These are phyloP conservation scores for Taenioides sp. DNA, from an alignment of 2,797 vertebrate genomes.

Conservation along the genomic window DNA sequence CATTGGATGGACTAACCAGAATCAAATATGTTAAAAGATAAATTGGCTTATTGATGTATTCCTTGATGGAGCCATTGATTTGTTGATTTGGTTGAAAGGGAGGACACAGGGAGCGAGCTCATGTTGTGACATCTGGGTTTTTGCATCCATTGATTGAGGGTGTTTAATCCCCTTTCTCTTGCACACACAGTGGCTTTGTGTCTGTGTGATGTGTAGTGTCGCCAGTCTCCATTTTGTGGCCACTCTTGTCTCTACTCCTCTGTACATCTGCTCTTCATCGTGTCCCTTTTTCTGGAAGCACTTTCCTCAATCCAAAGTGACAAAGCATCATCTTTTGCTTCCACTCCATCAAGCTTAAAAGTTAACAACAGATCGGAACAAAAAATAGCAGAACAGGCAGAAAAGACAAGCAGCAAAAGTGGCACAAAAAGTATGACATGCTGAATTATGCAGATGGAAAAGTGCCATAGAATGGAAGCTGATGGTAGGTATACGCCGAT, in stretches of 20 bases:
- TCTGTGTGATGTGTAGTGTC: constrained; percentile 53
- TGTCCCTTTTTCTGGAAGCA: constrained; percentile 41
- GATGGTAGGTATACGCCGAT: constrained; percentile 53
- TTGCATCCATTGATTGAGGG: constrained; percentile 58
- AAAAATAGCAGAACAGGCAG: constrained; percentile 58
- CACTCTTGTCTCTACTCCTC: constrained; percentile 49
- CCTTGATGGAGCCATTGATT: constrained; percentile 26
- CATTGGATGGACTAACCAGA: not conserved
- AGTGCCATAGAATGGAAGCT: constrained; percentile 56
- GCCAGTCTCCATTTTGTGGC: constrained; percentile 76
- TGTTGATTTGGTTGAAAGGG: constrained; percentile 22
- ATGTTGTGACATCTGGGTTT: constrained; percentile 48
- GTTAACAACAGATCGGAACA: constrained; percentile 55
- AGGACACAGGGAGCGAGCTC: constrained; percentile 16
- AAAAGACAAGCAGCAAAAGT: constrained; percentile 57
- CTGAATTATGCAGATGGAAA: constrained; percentile 78
- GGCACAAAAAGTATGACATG: constrained; percentile 65
- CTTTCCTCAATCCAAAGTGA: constrained; percentile 63
- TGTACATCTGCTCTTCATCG: constrained; percentile 43
- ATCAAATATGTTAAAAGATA: constrained; percentile 3
- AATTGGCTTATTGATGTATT: constrained; percentile 23
- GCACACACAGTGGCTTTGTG: constrained; percentile 42
- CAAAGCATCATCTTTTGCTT: constrained; percentile 57
- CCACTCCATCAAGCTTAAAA: constrained; percentile 51
- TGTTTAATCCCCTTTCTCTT: constrained; percentile 54